Base-by-base conservation (phyloP, 2,113 vertebrate genomes). In the Aptenodytes patagonicus region DNA sequence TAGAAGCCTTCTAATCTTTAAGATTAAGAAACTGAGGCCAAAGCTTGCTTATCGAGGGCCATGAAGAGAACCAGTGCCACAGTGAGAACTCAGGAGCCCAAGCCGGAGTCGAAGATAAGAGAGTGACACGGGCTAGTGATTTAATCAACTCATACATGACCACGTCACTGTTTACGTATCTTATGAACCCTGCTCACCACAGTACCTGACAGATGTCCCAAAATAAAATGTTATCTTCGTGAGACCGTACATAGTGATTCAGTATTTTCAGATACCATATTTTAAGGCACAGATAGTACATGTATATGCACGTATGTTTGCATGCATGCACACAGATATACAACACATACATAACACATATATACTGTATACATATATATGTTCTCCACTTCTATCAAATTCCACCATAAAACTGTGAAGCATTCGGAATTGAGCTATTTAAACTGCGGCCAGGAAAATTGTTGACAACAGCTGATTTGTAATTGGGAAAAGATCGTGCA, bases 391-490 rank as follows among this genome's bases (percentile, higher is more conserved):
- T 55, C 61, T 19, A 31, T n/a, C 36, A 22, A 71, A 87, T 68
- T 38, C 80, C 46, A 40, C 17, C 7, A 22, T 24, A 69, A 34
- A 68, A 60, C 42, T 31, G 72, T 0, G 31, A 81, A 75, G 38
- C 15, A 15, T 34, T 90, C 44, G 42, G 62, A 92, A 90, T 65
- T 84, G 84, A 95, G 57, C 44, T 84, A 76, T 72, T 79, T 51
- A 87, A 95, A 84, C 76, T 3, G 8, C 3, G 60, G 60, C 76
- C 83, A 89, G 64, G 52, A 93, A 92, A 95, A 71, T 25, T 79
- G 86, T 87, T 82, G 94, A 96, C 91, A 93, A 87, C 73, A 76
- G 73, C 36, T 87, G 18, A 95, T 89, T 93, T 85, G 73, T 91
- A 85, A 82, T 4, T 80, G 81, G 75, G 75, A 85, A 93, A 72